Evolutionary conservation across 2,797 vertebrate species (phyloP).

Genomic region (Typhlichthys eigenmanni): DNA sequence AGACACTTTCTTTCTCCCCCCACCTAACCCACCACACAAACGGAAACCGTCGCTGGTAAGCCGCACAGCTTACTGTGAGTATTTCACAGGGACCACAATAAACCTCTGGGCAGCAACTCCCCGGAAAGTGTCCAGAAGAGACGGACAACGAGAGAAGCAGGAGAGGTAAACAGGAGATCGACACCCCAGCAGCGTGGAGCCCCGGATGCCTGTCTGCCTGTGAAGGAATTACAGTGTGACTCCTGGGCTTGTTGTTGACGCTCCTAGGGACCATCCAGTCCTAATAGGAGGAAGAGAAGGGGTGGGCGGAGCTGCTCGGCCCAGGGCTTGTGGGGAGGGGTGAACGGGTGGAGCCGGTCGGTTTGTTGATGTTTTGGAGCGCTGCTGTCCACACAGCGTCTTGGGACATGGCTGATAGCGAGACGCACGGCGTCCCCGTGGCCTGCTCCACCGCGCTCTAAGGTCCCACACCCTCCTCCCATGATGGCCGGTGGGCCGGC

Average conservation of each 20-base stretch:
- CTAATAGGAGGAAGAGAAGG: slow-evolving; percentile 26
- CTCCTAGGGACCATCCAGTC: slow-evolving; percentile 38
- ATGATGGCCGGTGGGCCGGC: slow-evolving; percentile 76
- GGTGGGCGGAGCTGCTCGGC: slow-evolving; percentile 21
- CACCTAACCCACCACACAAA: neutral
- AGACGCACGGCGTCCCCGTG: slow-evolving; percentile 22
- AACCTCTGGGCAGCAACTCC: slow-evolving; percentile 26
- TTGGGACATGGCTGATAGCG: slow-evolving; percentile 47
- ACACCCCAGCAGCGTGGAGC: slow-evolving; percentile 44
- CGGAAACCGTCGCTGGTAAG: slow-evolving; percentile 8
- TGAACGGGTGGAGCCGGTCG: slow-evolving; percentile 22
- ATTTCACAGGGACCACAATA: slow-evolving; percentile 43
- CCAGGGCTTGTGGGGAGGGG: slow-evolving; percentile 2
- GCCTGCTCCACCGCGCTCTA: slow-evolving; percentile 46
- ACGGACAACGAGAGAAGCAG: neutral
- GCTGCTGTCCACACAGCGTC: slow-evolving; percentile 41
- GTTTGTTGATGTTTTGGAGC: slow-evolving; percentile 50
- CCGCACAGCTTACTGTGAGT: slow-evolving; percentile 19
- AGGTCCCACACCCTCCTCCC: neutral
- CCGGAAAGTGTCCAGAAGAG: neutral
- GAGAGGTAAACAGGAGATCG: slow-evolving; percentile 31
- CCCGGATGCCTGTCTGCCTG: slow-evolving; percentile 27
- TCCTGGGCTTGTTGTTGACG: slow-evolving; percentile 14
- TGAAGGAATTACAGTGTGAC: slow-evolving; percentile 44
- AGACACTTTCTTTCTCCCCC: slow-evolving; percentile 27